phyloP scores from a whole-genome alignment of 2,797 vertebrate species.

The Erpetoichthys calabaricus region DNA sequence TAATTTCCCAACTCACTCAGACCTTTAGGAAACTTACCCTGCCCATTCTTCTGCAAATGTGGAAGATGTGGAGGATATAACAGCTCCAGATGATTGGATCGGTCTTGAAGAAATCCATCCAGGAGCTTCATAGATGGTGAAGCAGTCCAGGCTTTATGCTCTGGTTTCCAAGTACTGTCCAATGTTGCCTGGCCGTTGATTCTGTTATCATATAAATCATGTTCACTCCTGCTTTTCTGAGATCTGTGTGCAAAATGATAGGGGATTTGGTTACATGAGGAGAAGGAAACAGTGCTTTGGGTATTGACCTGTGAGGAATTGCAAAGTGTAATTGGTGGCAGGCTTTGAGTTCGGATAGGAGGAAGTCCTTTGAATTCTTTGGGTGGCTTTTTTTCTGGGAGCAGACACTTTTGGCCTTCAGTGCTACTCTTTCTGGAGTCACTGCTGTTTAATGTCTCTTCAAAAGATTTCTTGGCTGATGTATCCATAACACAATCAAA shows the following conservation, averaged over 20 bases:
- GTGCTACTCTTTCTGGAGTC: conserved; percentile 37
- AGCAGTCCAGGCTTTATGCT: conserved; percentile 45
- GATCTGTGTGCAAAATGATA: conserved; percentile 39
- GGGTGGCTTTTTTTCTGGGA: conserved; percentile 37
- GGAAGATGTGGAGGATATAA: conserved; percentile 45
- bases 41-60: conserved; percentile 40
- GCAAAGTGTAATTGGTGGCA: conserved; percentile 54
- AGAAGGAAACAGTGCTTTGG: conserved; percentile 27
- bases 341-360: conserved; percentile 56
- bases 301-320: conserved; percentile 43
- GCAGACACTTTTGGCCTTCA: conserved; percentile 41
- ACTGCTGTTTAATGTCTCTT: conserved; percentile 19
- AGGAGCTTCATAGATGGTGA: conserved; percentile 43
- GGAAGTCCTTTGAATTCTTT: conserved; percentile 42
- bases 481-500: conserved; percentile 58
- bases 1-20: conserved; percentile 1
- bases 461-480: conserved; percentile 36
- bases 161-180: conserved; percentile 37
- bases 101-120: conserved; percentile 37
- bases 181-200: conserved; percentile 31
- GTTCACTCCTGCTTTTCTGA: conserved; percentile 61
- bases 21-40: conserved; percentile 42
- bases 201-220: conserved; percentile 50
- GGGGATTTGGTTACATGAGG: conserved; percentile 21
- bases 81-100: conserved; percentile 32